phyloP scores from a whole-genome alignment of 2,797 vertebrate species.

The Podargus strigoides region DNA sequence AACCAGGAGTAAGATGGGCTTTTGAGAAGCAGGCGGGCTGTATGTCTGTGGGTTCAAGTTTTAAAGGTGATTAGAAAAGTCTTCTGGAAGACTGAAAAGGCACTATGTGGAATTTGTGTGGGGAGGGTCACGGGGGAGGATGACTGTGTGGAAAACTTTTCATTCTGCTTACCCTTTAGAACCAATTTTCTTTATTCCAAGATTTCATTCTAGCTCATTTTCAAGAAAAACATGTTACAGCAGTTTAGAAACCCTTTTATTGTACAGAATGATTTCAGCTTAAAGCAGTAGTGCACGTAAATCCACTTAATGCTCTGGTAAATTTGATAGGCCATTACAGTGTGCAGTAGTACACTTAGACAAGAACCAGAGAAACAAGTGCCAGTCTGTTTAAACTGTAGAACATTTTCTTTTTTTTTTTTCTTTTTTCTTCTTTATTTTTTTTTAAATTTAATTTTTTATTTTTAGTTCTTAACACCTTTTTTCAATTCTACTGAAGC shows the following conservation, averaged over 20 bases:
- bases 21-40: not conserved
- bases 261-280: not conserved
- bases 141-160: not conserved
- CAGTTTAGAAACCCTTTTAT: not conserved
- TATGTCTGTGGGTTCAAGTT: not conserved
- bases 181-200: not conserved
- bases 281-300: not conserved
- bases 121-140: not conserved
- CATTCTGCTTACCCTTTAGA: not conserved
- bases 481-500: not conserved
- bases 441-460: no score
- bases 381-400: not conserved
- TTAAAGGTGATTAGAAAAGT: not conserved
- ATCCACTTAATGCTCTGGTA: not conserved
- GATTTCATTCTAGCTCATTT: not conserved
- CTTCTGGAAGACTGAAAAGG: not conserved
- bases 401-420: not conserved
- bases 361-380: not conserved
- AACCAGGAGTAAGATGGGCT: not conserved
- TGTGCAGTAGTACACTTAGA: not conserved
- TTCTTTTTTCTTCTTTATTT: no score
- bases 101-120: not conserved
- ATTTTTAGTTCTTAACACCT: not conserved
- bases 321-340: not conserved
- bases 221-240: not conserved